These are phyloP conservation scores for Elegia similella DNA, from an alignment of 2,888 invertebrate species.

Conservation along the genomic window DNA sequence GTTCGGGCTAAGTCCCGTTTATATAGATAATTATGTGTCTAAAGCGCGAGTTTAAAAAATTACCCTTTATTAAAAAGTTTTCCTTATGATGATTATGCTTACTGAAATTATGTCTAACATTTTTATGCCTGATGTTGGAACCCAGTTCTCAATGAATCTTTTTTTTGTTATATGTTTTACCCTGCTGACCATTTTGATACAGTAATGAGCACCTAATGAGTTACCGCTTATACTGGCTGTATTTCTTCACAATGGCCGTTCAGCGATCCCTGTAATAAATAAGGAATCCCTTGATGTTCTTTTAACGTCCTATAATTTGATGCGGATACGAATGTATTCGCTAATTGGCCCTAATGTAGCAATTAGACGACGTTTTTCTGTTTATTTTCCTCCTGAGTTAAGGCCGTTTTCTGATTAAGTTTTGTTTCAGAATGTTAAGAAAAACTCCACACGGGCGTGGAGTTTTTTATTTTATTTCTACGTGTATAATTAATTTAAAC, in stretches of 20 bases:
- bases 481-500: too few relatives aligned
- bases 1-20: too few relatives aligned
- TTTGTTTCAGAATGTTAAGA: too few relatives aligned
- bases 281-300: slow-evolving; percentile 21
- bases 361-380: slow-evolving; percentile 22
- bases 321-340: slow-evolving; percentile 16
- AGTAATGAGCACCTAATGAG: slow-evolving; percentile 8
- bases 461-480: too few relatives aligned
- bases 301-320: slow-evolving; percentile 22
- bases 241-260: slow-evolving; percentile 31
- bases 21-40: too few relatives aligned
- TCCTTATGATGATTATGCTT: neutral
- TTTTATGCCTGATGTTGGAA: neutral
- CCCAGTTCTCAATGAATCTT: neutral
- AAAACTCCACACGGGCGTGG: too few relatives aligned
- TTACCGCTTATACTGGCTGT: slow-evolving; percentile 27
- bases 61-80: too few relatives aligned
- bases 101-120: neutral
- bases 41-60: too few relatives aligned
- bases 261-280: slow-evolving; percentile 36
- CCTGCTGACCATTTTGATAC: neutral
- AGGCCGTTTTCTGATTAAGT: neutral
- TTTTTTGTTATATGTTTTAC: neutral
- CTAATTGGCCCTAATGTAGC: slow-evolving; percentile 23
- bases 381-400: slow-evolving; percentile 9